phyloP scores from a whole-genome alignment of 2,113 vertebrate genomes.

The Ancistrus triradiatus region DNA sequence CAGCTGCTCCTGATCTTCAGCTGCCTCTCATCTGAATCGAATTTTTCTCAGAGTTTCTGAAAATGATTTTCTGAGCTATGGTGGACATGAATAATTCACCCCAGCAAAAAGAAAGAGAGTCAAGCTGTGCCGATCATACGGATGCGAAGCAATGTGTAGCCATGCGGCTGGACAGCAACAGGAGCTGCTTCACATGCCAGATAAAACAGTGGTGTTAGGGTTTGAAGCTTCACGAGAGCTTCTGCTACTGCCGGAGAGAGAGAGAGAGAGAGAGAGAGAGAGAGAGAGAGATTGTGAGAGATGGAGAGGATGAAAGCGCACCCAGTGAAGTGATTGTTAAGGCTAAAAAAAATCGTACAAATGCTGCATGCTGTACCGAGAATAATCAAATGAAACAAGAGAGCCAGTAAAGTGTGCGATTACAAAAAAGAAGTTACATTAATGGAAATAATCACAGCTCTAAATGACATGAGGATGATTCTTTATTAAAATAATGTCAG shows the following conservation, averaged over 20 bases:
- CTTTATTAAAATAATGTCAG: no score
- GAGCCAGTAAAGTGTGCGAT: not conserved
- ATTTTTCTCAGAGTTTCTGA: constrained; percentile 50
- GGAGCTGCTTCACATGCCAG: constrained; percentile 32
- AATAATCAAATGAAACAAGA: constrained; percentile 32
- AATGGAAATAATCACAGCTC: no score
- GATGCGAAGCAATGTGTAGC: not conserved
- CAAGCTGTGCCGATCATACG: not conserved
- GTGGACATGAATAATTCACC: constrained; percentile 44
- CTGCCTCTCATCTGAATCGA: constrained; percentile 21
- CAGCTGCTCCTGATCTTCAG: constrained; percentile 27
- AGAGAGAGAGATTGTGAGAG: constrained; percentile 9
- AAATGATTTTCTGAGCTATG: constrained; percentile 12
- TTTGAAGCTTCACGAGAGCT: constrained; percentile 25
- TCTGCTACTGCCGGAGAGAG: constrained; percentile 18
- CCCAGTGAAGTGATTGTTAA: constrained; percentile 31
- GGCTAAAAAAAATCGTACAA: constrained; percentile 26
- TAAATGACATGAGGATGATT: no score
- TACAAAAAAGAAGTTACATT: not conserved
- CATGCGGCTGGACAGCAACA: constrained; percentile 25
- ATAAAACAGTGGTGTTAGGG: constrained; percentile 9
- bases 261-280: constrained; percentile 5
- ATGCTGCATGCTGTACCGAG: constrained; percentile 32
- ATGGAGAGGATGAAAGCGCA: constrained; percentile 4
- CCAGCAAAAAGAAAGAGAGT: constrained; percentile 25